Percentiles rank a stretch among this genome's conserved stretches.
Evolutionary conservation across 2,888 invertebrate species (phyloP).

Genomic region (Stenodera caucasica): DNA sequence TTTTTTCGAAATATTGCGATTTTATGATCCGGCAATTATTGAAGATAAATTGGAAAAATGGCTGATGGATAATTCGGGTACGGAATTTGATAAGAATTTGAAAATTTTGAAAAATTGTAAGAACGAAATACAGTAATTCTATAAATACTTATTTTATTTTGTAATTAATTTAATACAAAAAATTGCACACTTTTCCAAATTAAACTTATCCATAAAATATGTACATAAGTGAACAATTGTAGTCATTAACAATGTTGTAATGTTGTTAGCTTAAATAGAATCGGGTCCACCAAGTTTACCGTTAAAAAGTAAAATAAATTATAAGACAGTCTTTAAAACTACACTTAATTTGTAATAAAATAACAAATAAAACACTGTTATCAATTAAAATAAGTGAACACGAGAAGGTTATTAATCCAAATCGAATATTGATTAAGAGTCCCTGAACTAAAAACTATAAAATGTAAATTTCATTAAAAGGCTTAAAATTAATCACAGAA

Average conservation of each 20-base stretch:
- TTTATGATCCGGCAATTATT: conserved; percentile 56
- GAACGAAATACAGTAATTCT: conserved; percentile 10
- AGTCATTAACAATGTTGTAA: conserved; percentile 2
- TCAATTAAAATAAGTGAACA: conserved; percentile 1
- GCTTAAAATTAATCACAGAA: not conserved
- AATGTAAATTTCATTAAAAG: not conserved
- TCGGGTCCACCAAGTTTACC: conserved; percentile 9
- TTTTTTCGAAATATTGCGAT: conserved; percentile 59
- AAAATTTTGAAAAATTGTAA: conserved; percentile 16
- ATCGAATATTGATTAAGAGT: not conserved
- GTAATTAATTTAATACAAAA: conserved; percentile 39
- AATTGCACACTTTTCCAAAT: conserved; percentile 41
- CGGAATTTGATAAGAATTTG: conserved; percentile 39
- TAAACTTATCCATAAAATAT: conserved; percentile 35
- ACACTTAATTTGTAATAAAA: conserved; percentile 19
- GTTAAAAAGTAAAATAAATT: conserved; percentile 9
- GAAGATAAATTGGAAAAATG: conserved; percentile 29
- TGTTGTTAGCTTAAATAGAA: not conserved
- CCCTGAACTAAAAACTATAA: not conserved
- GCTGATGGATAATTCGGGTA: conserved; percentile 21
- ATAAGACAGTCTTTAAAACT: conserved; percentile 17
- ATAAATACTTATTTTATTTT: conserved; percentile 39
- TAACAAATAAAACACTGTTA: conserved; percentile 10
- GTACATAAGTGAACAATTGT: conserved; percentile 23
- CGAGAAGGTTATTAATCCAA: not conserved